Evolutionary conservation across 2,797 vertebrate genomes (phyloP).

Genomic region (Xiphorhynchus erythropygius): DNA sequence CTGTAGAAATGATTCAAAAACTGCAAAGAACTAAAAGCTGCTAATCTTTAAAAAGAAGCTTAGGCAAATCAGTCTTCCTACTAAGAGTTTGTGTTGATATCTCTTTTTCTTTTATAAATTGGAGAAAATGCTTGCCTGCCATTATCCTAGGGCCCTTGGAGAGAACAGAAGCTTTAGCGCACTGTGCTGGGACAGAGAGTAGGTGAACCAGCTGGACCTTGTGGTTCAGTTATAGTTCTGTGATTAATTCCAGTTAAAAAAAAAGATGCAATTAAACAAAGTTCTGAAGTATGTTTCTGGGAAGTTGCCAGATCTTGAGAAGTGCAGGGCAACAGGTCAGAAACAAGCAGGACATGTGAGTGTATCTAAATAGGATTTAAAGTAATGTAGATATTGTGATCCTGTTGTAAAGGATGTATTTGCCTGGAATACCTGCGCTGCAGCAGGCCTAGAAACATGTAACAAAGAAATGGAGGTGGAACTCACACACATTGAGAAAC

Average conservation of each 20-base stretch:
- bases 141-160: not conserved
- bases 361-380: not conserved
- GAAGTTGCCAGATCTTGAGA: not conserved
- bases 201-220: not conserved
- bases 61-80: not conserved
- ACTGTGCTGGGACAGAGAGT: not conserved
- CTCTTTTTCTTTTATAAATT: not conserved
- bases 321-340: not conserved
- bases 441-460: not conserved
- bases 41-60: not conserved
- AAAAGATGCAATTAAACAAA: not conserved
- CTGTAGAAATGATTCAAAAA: not conserved
- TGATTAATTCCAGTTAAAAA: not conserved
- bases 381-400: not conserved
- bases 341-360: not conserved
- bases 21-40: not conserved
- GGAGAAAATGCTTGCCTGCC: not conserved
- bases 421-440: not conserved
- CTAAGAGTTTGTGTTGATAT: not conserved
- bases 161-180: not conserved
- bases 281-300: not conserved
- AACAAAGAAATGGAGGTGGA: not conserved
- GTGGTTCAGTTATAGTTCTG: not conserved
- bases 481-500: not conserved
- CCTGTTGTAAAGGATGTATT: not conserved